Percentiles rank a stretch among this genome's conserved stretches.
These are phyloP conservation scores for Oreochromis tanganicae DNA, from an alignment of 2,113 vertebrate genomes.

Conservation along the genomic window DNA sequence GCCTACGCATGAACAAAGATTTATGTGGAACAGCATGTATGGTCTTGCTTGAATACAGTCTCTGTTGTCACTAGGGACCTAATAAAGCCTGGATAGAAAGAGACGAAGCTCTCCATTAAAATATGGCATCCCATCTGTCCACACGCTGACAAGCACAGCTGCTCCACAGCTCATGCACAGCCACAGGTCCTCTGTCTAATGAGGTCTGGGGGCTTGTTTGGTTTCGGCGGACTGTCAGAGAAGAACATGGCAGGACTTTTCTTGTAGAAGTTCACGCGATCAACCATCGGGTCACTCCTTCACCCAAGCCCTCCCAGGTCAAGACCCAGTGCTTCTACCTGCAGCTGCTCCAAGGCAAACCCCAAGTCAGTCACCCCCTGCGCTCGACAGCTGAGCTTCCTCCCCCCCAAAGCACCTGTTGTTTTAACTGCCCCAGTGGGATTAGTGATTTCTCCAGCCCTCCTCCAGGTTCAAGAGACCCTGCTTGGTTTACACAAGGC, in stretches of 20 bases:
- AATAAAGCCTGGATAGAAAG: conserved; percentile 7
- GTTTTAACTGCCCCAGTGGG: conserved; percentile 9
- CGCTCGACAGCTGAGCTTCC: conserved; percentile 30
- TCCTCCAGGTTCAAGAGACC: not conserved
- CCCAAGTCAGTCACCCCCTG: not conserved
- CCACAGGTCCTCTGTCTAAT: conserved; percentile 11
- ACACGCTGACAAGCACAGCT: conserved; percentile 31
- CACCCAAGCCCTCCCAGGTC: not conserved
- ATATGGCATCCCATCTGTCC: conserved; percentile 30
- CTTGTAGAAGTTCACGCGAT: not conserved
- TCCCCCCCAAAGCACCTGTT: conserved; percentile 50
- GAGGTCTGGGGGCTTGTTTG: not conserved
- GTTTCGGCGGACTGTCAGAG: not conserved
- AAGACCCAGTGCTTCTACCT: not conserved
- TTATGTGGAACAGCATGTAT: not conserved
- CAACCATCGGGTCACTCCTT: not conserved
- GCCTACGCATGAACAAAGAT: not conserved
- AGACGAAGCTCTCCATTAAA: conserved; percentile 1
- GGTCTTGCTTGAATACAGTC: conserved; percentile 18
- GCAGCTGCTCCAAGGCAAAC: conserved; percentile 34
- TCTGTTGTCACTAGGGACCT: conserved; percentile 25
- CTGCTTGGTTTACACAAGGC: conserved; percentile 12
- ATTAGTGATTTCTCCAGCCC: not conserved
- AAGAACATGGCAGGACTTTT: not conserved
- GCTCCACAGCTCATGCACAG: conserved; percentile 2